Evolutionary conservation across 35 echinoderm and acorn worm species (phyloP).

Genomic region (Heliocidaris erythrogramma): DNA sequence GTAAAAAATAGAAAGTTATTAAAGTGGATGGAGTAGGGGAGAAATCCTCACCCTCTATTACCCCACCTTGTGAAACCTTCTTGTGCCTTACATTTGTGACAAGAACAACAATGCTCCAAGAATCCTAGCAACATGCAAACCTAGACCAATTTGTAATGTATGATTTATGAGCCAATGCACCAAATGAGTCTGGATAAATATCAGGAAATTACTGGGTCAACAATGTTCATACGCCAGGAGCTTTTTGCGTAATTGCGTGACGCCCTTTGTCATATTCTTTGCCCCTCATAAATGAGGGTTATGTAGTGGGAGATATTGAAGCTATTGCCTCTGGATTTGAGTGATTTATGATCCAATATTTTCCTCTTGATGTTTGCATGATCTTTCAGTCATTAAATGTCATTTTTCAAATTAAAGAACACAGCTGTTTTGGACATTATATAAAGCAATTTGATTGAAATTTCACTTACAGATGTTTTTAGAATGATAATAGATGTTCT

Average conservation of each 20-base stretch:
- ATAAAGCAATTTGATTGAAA: too few species aligned
- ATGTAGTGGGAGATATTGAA: background rate
- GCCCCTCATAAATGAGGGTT: too few species aligned
- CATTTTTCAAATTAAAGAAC: too few species aligned
- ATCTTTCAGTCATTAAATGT: background rate
- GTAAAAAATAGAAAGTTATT: background rate
- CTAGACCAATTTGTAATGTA: background rate
- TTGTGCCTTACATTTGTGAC: background rate
- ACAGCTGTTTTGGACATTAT: too few species aligned
- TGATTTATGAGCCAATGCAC: background rate
- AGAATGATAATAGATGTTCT: too few species aligned
- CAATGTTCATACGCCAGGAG: background rate
- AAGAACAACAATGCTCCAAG: background rate
- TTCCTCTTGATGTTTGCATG: background rate
- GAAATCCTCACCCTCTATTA: background rate
- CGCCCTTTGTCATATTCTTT: background rate
- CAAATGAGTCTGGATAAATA: conserved; percentile 12
- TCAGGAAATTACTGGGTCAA: background rate
- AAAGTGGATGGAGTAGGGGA: background rate
- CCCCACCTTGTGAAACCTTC: background rate
- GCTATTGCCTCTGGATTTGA: background rate
- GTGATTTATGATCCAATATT: background rate
- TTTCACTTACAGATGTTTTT: too few species aligned
- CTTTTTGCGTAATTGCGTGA: background rate
- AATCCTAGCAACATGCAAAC: background rate